Conservation (phyloP, 2,113 vertebrate species). For the Psittacula cyanocephala region DNA sequence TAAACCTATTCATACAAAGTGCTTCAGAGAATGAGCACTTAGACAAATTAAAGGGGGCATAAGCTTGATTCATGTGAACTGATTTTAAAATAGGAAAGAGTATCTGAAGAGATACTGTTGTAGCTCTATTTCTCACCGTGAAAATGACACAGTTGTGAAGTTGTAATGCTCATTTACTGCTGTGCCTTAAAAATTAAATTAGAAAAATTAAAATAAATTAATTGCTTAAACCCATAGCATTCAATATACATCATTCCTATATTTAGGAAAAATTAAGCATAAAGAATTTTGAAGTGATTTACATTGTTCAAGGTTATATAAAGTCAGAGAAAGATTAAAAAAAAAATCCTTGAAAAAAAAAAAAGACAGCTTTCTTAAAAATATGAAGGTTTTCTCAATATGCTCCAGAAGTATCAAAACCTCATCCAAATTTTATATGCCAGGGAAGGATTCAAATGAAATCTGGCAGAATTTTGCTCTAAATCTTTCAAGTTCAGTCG, state of each 20-base stretch:
- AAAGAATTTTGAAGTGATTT: neutral
- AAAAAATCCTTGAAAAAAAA: neutral
- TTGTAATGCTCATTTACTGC: neutral
- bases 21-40: neutral
- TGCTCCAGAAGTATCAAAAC: neutral
- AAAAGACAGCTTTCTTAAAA: neutral
- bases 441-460: neutral
- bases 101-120: neutral
- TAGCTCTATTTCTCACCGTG: neutral
- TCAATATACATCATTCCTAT: accelerated
- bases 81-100: neutral
- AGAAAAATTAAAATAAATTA: neutral
- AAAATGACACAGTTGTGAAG: neutral
- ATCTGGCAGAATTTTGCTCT: neutral
- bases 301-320: neutral
- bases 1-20: neutral
- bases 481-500: neutral
- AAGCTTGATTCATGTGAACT: neutral
- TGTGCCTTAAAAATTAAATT: neutral
- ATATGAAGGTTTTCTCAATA: constrained; percentile 6
- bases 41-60: neutral
- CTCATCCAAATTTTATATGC: neutral
- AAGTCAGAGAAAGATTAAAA: neutral
- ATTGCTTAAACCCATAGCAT: neutral
- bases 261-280: neutral